Percentiles rank a stretch among this genome's conserved stretches.
These are phyloP conservation scores for Boleophthalmus pectinirostris DNA, from an alignment of 2,113 vertebrate genomes.

Conservation along the genomic window DNA sequence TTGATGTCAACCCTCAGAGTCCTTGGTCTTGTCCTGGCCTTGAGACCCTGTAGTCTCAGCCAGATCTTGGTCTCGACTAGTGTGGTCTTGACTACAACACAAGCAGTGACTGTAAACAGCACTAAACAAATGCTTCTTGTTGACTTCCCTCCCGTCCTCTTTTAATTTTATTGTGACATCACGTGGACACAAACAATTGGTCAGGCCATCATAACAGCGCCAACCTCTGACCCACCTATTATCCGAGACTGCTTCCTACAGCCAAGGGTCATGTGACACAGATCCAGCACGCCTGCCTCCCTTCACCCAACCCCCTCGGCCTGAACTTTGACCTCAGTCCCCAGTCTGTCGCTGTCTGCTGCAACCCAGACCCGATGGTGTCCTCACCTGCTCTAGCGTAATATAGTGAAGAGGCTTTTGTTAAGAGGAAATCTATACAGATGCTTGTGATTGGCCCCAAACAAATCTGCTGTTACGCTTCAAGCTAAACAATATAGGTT, in stretches of 20 bases:
- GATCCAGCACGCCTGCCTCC: slow-evolving; percentile 14
- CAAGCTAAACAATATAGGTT: slow-evolving; percentile 12
- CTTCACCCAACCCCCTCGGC: slow-evolving; percentile 5
- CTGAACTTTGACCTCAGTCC: slow-evolving; percentile 52
- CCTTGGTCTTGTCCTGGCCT: too few relatives aligned
- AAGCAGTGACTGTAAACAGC: background rate
- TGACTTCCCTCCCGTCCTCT: background rate
- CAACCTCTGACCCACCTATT: slow-evolving; percentile 60
- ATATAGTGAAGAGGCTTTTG: slow-evolving; percentile 24
- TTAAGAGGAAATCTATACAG: slow-evolving; percentile 17
- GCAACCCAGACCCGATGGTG: background rate
- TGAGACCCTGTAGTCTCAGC: too few relatives aligned
- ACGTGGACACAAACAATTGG: slow-evolving; percentile 28
- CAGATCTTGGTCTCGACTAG: too few relatives aligned
- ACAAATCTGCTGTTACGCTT: slow-evolving; percentile 12
- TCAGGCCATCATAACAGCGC: slow-evolving; percentile 37
- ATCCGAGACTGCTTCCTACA: slow-evolving; percentile 51
- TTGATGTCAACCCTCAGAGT: too few relatives aligned
- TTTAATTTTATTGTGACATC: background rate
- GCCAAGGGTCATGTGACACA: slow-evolving; percentile 51
- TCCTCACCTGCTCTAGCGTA: slow-evolving; percentile 33
- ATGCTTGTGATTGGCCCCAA: slow-evolving; percentile 9
- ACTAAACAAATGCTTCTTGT: background rate
- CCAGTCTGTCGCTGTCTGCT: slow-evolving; percentile 24
- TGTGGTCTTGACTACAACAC: too few relatives aligned